Percentiles rank a stretch among this genome's conserved stretches.
phyloP scores from a whole-genome alignment of 2,888 invertebrate genomes.

The Punctoribates punctum region DNA sequence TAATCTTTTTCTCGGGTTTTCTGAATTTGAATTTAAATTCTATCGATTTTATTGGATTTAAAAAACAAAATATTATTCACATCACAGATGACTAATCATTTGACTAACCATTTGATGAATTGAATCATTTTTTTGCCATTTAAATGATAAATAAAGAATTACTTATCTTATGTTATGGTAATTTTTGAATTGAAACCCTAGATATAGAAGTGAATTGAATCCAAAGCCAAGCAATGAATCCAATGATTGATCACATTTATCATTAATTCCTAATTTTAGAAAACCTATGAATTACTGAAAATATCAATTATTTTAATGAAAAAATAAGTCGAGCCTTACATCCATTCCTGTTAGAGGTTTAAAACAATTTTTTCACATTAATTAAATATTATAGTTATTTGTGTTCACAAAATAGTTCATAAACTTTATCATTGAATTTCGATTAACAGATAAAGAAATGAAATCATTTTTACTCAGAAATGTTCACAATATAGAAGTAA shows the following conservation, averaged over 20 bases:
- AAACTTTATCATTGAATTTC: too few relatives aligned
- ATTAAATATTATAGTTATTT: too few relatives aligned
- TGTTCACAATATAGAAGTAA: too few relatives aligned
- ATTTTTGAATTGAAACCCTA: constrained; percentile 26
- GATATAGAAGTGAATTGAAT: not conserved
- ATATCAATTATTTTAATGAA: constrained; percentile 28
- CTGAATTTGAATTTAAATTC: not conserved
- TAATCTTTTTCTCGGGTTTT: not conserved
- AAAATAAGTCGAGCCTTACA: constrained; percentile 16
- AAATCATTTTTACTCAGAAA: too few relatives aligned
- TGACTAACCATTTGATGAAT: constrained; percentile 13
- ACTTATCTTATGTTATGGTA: constrained; percentile 14
- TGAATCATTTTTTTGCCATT: not conserved
- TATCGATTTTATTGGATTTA: not conserved
- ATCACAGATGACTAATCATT: constrained; percentile 34
- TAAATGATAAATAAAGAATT: not conserved
- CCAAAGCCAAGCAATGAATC: not conserved
- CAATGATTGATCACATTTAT: constrained; percentile 2
- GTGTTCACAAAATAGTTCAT: too few relatives aligned
- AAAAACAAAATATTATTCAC: not conserved
- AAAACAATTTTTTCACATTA: too few relatives aligned
- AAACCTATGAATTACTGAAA: not conserved
- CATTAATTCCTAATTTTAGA: constrained; percentile 4
- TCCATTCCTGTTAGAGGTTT: too few relatives aligned
- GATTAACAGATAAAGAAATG: too few relatives aligned